Percentiles rank a stretch among this genome's conserved stretches.
phyloP scores from a whole-genome alignment of 2,888 invertebrate genomes.

The Dromius quadrimaculatus region DNA sequence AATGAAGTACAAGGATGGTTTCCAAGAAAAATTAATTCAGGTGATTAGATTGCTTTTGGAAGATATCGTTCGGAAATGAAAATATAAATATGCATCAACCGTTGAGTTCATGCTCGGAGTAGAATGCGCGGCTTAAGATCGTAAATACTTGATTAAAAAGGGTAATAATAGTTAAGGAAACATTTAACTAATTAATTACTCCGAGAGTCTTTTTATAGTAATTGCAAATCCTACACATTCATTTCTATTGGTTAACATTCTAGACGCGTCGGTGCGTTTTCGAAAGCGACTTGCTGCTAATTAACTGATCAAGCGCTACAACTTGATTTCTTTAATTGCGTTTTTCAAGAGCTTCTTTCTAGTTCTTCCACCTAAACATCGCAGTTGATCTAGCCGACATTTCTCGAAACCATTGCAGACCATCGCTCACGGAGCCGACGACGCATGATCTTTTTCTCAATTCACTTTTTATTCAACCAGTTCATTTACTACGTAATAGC shows the following conservation, averaged over 20 bases:
- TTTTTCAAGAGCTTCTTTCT: slow-evolving; percentile 29
- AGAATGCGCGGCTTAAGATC: not conserved
- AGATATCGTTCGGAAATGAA: slow-evolving; percentile 14
- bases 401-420: not conserved
- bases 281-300: slow-evolving; percentile 41
- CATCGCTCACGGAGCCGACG: not conserved
- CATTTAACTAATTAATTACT: slow-evolving; percentile 47
- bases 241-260: slow-evolving; percentile 39
- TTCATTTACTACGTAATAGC: too few species aligned
- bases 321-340: slow-evolving; percentile 50
- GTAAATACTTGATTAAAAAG: slow-evolving; percentile 30
- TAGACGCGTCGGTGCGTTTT: slow-evolving; percentile 30
- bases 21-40: slow-evolving; percentile 13
- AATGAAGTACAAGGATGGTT: slow-evolving; percentile 4
- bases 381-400: slow-evolving; percentile 5
- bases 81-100: slow-evolving; percentile 15
- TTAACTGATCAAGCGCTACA: slow-evolving; percentile 51
- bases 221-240: slow-evolving; percentile 43
- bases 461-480: too few species aligned
- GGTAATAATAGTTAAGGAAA: slow-evolving; percentile 50
- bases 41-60: slow-evolving; percentile 16
- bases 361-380: slow-evolving; percentile 20
- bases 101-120: slow-evolving; percentile 2
- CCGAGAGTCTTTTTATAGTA: slow-evolving; percentile 41
- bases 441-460: not conserved